Percentiles rank a stretch among this genome's conserved stretches.
Evolutionary conservation across 2,888 invertebrate species (phyloP).

Genomic region (Protophormia terraenovae): DNA sequence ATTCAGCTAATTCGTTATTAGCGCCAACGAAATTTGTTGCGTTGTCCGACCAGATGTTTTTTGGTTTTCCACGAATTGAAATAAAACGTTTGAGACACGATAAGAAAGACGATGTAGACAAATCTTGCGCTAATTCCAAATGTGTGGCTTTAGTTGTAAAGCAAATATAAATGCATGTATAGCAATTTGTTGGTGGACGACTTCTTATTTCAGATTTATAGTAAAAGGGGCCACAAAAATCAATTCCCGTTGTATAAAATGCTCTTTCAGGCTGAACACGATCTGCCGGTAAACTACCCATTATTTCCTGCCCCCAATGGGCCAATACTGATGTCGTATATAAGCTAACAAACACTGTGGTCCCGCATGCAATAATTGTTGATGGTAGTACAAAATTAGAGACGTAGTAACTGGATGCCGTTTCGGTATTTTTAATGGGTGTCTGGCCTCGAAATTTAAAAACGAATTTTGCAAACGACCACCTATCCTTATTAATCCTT

Average conservation of each 20-base stretch:
- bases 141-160: conserved; percentile 65
- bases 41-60: conserved; percentile 60
- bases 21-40: conserved; percentile 58
- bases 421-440: too few species aligned
- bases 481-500: too few species aligned
- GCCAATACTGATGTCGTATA: conserved; percentile 56
- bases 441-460: too few species aligned
- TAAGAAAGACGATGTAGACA: conserved; percentile 62
- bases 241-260: too few species aligned
- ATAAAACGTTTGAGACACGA: conserved; percentile 58
- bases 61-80: conserved; percentile 55
- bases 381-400: too few species aligned
- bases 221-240: conserved; percentile 58
- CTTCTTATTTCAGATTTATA: conserved; percentile 54
- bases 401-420: too few species aligned
- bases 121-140: conserved; percentile 62
- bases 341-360: conserved; percentile 29
- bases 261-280: too few species aligned
- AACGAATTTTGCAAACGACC: too few species aligned
- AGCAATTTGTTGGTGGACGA: conserved; percentile 44
- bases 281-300: too few species aligned
- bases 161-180: conserved; percentile 62
- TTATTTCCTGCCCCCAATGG: conserved; percentile 49
- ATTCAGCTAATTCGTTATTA: conserved; percentile 13
- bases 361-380: conserved; percentile 33